A percentile compares a stretch with the other conserved stretches of the same genome.
phyloP scores from a whole-genome alignment of 1,140 invertebrate species.

The Holcopasites calliopsidis region DNA sequence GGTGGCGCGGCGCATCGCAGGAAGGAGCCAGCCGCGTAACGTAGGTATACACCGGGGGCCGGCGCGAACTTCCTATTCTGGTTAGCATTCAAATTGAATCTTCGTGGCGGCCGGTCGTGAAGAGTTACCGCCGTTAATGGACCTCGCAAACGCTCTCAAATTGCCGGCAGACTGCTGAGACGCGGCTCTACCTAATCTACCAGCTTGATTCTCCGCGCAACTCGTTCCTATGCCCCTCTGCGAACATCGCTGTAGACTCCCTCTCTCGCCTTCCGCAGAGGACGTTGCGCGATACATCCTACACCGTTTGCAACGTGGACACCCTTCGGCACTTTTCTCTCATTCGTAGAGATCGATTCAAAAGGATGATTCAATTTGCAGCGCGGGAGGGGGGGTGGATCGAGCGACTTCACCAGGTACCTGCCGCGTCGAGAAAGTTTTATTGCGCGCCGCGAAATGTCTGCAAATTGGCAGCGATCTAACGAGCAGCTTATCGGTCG shows the following conservation, averaged over 20 bases:
- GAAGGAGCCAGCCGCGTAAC: slow-evolving; percentile 44
- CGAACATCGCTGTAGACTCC: too few relatives aligned
- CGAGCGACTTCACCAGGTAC: not conserved
- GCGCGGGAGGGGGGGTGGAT: too few relatives aligned
- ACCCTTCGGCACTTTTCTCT: not conserved
- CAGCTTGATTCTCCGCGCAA: slow-evolving; percentile 54
- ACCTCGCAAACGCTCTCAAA: slow-evolving; percentile 70
- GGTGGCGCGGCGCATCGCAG: slow-evolving; percentile 14
- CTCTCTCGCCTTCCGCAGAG: too few relatives aligned
- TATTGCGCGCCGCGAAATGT: slow-evolving; percentile 32
- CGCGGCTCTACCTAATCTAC: slow-evolving; percentile 63
- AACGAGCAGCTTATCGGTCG: slow-evolving; percentile 32
- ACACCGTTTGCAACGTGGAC: too few relatives aligned
- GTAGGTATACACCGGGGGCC: slow-evolving; percentile 53
- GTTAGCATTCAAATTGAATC: slow-evolving; percentile 79
- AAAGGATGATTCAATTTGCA: too few relatives aligned
- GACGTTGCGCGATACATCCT: not conserved
- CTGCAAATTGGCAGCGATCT: slow-evolving; percentile 40
- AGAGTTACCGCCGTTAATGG: slow-evolving; percentile 76
- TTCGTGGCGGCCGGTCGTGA: slow-evolving; percentile 70
- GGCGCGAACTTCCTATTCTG: slow-evolving; percentile 73
- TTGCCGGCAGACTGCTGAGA: slow-evolving; percentile 69
- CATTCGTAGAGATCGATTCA: not conserved
- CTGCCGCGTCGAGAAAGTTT: slow-evolving; percentile 23
- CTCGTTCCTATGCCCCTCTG: not conserved